Conservation (phyloP, 1,140 invertebrate species). For the Charaxes varanes region DNA sequence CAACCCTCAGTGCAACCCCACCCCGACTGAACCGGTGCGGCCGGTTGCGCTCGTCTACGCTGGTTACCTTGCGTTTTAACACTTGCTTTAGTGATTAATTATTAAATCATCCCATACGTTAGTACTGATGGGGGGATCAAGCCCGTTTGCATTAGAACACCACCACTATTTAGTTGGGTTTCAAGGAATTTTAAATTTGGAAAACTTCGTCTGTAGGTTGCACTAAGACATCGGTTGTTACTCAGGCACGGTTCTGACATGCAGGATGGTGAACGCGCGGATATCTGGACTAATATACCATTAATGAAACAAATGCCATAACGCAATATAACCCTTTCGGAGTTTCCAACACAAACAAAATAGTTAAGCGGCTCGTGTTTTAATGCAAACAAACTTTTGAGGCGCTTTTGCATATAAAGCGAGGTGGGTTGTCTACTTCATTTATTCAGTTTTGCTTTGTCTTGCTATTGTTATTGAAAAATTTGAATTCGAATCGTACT, state of each 20-base stretch:
- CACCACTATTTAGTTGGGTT: constrained; percentile 49
- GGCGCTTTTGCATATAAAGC: constrained; percentile 74
- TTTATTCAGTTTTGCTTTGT: constrained; percentile 71
- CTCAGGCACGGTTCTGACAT: constrained; percentile 35
- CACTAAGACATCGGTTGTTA: constrained; percentile 33
- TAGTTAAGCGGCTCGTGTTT: constrained; percentile 73
- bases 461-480: constrained; percentile 51
- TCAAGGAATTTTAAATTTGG: constrained; percentile 14
- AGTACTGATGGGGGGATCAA: constrained; percentile 52
- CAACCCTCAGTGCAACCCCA: constrained; percentile 74
- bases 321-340: constrained; percentile 73
- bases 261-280: constrained; percentile 47
- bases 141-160: constrained; percentile 73
- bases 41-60: constrained; percentile 61
- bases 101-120: constrained; percentile 50
- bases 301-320: constrained; percentile 68
- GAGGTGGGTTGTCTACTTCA: constrained; percentile 73
- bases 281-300: too few relatives aligned
- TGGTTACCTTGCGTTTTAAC: constrained; percentile 72
- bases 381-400: constrained; percentile 74
- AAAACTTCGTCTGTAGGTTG: constrained; percentile 29
- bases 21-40: constrained; percentile 59
- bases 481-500: constrained; percentile 32
- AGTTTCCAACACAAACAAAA: constrained; percentile 70
- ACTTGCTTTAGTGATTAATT: constrained; percentile 64